Percentiles rank a stretch among this genome's conserved stretches.
Conservation (phyloP, 2,113 vertebrate species). For the Phocoena sinus region DNA sequence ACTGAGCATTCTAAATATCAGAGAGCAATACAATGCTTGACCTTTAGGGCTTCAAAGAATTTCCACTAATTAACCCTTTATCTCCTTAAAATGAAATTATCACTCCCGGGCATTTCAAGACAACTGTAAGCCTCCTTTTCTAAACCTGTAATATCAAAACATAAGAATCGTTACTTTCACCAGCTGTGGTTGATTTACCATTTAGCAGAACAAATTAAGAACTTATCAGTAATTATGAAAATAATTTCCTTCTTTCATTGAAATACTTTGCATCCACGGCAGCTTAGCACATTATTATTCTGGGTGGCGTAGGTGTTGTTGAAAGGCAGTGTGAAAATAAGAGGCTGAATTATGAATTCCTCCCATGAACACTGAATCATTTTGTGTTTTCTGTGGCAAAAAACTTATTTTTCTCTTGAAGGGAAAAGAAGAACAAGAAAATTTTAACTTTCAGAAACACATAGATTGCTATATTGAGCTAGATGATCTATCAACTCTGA, state of each 20-base stretch:
- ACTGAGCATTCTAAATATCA: not conserved
- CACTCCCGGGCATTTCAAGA: conserved; percentile 50
- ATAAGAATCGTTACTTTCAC: conserved; percentile 63
- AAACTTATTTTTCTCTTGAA: conserved; percentile 44
- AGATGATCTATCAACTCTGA: not conserved
- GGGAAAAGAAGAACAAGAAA: conserved; percentile 22
- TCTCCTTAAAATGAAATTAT: conserved; percentile 52
- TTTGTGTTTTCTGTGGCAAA: conserved; percentile 64
- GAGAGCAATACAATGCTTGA: not conserved
- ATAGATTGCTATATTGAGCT: not conserved
- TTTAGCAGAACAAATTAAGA: conserved; percentile 70
- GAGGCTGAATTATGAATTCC: conserved; percentile 78
- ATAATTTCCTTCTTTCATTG: conserved; percentile 71
- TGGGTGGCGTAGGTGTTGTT: conserved; percentile 75
- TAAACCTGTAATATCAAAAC: conserved; percentile 65
- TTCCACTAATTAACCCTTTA: conserved; percentile 40
- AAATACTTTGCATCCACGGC: conserved; percentile 55
- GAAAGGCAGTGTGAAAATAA: conserved; percentile 77
- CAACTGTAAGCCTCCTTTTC: conserved; percentile 64
- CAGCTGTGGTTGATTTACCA: conserved; percentile 72
- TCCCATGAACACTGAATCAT: conserved; percentile 79
- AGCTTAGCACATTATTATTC: conserved; percentile 69
- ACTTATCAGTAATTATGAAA: conserved; percentile 77
- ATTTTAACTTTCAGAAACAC: conserved; percentile 51
- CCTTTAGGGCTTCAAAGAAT: conserved; percentile 45